Base-by-base conservation (phyloP, 1,140 invertebrate genomes). In the Hycleus cichorii region DNA sequence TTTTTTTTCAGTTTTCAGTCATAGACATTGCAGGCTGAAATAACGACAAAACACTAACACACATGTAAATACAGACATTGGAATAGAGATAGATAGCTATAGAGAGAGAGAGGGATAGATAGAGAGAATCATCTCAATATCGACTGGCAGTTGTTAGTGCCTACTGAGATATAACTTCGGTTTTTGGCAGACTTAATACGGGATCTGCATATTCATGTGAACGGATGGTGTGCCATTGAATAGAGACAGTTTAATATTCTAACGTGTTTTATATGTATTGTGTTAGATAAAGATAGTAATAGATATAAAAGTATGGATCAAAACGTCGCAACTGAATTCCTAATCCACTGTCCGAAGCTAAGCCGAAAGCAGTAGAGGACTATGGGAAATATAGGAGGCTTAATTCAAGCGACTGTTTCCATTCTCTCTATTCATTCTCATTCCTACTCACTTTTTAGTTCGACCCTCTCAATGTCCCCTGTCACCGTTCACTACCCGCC, bases 311-410 rank as follows among this genome's bases (percentile, higher is more conserved):
- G 60, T 57, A 58, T 64, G 64, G 64, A 65, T 65, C 64, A 65
- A 65, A 65, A 65, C 62, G 64, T 65, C 64, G 64, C 56, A 60
- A 58, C 58, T 61, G 64, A 65, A 64, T 65, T 65, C 58, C 64
- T 65, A 65, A 65, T 65, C 64, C 64, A 65, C 51, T 65, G 64
- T 65, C 64, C 64, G 62, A 65, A 58, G 62, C 57, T 65, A 64
- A 64, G 60, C 60, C 57, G 50, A 57, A 56, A 58, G 58, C 51
- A 52, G 7, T 0, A 42, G 58, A 60, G 58, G 59, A 64, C 58
- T 60, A 64, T 60, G 59, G 62, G 58, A 64, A 64, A 60, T 64
- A 64, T 60, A 60, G 40, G 62, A 56, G 56, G 62, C 62, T 64
- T 64, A 64, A 64, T 61, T 61, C 59, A 12, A 42, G 53, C 55